These are phyloP conservation scores for Diogma glabrata DNA, from an alignment of 2,888 invertebrate genomes.

Conservation along the genomic window DNA sequence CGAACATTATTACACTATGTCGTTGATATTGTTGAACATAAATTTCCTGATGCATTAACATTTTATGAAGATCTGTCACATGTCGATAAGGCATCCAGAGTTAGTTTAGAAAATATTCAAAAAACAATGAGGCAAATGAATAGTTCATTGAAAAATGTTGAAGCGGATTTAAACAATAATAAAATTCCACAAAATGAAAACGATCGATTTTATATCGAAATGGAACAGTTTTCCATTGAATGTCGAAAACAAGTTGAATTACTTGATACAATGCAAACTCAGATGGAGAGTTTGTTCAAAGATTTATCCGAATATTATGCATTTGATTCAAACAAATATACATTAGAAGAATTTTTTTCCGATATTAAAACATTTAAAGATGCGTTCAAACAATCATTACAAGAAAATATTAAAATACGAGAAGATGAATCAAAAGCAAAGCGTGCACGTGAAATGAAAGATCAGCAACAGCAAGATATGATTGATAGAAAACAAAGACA, in stretches of 20 bases:
- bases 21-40: slow-evolving; percentile 74
- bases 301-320: slow-evolving; percentile 81
- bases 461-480: slow-evolving; percentile 74
- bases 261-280: slow-evolving; percentile 84
- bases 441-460: slow-evolving; percentile 71
- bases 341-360: slow-evolving; percentile 88
- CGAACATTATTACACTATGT: slow-evolving; percentile 87
- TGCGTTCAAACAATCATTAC: slow-evolving; percentile 72
- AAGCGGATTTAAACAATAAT: slow-evolving; percentile 81
- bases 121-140: slow-evolving; percentile 78
- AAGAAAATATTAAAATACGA: slow-evolving; percentile 67
- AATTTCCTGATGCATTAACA: slow-evolving; percentile 72
- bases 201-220: slow-evolving; percentile 74
- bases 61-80: slow-evolving; percentile 86
- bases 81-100: slow-evolving; percentile 78
- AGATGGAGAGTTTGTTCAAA: slow-evolving; percentile 78
- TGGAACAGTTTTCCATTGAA: slow-evolving; percentile 79
- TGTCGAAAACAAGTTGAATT: slow-evolving; percentile 81
- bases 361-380: slow-evolving; percentile 94
- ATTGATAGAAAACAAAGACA: slow-evolving; percentile 64
- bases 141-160: slow-evolving; percentile 72
- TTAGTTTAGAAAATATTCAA: slow-evolving; percentile 71
- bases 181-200: slow-evolving; percentile 65
- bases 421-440: slow-evolving; percentile 78
- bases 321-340: slow-evolving; percentile 88